Evolutionary conservation across 1,140 invertebrate genomes (phyloP).

Genomic region (Drosophila tropicalis): DNA sequence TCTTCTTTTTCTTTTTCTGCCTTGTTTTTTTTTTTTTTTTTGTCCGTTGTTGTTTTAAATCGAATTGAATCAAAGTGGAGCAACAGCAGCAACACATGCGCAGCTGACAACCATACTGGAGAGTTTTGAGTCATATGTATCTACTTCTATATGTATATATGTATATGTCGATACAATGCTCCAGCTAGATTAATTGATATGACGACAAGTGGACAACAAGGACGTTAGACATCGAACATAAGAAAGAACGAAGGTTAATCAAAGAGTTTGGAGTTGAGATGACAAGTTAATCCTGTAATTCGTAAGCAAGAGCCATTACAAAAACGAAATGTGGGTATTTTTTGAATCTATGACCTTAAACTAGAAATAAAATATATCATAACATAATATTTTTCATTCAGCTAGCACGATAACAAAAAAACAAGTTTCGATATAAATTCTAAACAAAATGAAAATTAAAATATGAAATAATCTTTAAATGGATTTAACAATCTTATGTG

Average conservation of each 20-base stretch:
- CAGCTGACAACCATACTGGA: not conserved
- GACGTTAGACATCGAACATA: constrained; percentile 43
- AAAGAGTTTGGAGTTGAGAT: not conserved
- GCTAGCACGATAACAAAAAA: too few relatives aligned
- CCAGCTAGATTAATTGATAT: constrained; percentile 66
- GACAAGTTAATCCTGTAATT: too few relatives aligned
- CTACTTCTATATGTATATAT: not conserved
- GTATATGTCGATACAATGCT: constrained; percentile 29
- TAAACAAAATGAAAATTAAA: too few relatives aligned
- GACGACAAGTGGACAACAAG: constrained; percentile 48
- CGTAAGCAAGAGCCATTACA: too few relatives aligned
- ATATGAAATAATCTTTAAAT: too few relatives aligned
- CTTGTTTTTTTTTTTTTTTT: constrained; percentile 23
- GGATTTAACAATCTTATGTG: too few relatives aligned
- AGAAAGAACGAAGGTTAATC: constrained; percentile 21
- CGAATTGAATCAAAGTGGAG: constrained; percentile 53
- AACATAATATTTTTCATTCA: too few relatives aligned
- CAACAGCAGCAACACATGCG: constrained; percentile 51
- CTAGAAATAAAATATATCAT: too few relatives aligned
- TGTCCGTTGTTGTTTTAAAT: constrained; percentile 11
- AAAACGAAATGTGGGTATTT: too few relatives aligned
- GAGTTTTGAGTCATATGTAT: constrained; percentile 56
- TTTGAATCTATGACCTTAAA: too few relatives aligned
- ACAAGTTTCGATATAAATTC: too few relatives aligned
- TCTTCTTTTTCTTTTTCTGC: constrained; percentile 24